Conservation (phyloP, 1,140 invertebrate species). For the Phymastichus coffea region DNA sequence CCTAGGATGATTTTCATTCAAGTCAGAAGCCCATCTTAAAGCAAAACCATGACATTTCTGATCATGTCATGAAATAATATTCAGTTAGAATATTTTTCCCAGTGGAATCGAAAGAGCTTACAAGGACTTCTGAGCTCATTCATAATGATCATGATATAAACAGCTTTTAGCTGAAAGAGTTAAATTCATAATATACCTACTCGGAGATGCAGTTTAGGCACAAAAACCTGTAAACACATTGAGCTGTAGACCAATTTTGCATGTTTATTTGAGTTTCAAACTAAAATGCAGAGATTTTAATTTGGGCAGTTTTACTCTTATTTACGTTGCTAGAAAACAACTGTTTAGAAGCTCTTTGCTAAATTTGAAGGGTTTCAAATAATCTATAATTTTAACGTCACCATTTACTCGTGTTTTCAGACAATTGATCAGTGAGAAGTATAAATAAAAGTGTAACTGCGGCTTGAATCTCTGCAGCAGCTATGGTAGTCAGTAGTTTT, state of each 20-base stretch:
- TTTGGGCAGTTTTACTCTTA: not conserved
- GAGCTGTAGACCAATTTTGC: not conserved
- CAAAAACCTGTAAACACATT: constrained; percentile 40
- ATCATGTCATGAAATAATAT: too few relatives aligned
- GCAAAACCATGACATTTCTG: too few relatives aligned
- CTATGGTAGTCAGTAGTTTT: too few relatives aligned
- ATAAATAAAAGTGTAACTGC: too few relatives aligned
- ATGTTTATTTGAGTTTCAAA: not conserved
- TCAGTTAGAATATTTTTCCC: too few relatives aligned
- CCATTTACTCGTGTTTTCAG: too few relatives aligned
- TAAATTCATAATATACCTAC: constrained; percentile 34
- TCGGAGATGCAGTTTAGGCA: constrained; percentile 39
- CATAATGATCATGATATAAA: not conserved
- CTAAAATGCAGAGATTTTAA: not conserved
- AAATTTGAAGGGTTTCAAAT: too few relatives aligned
- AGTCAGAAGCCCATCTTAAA: not conserved
- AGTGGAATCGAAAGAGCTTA: too few relatives aligned
- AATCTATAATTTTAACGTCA: too few relatives aligned
- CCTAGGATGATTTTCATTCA: not conserved
- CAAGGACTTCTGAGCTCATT: constrained; percentile 5
- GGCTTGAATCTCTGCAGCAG: too few relatives aligned
- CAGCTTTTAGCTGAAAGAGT: not conserved
- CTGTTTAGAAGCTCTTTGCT: not conserved
- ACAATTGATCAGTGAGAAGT: too few relatives aligned
- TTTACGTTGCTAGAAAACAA: not conserved